phyloP scores from a whole-genome alignment of 1,140 invertebrate genomes.

The Drosophila bifasciata region DNA sequence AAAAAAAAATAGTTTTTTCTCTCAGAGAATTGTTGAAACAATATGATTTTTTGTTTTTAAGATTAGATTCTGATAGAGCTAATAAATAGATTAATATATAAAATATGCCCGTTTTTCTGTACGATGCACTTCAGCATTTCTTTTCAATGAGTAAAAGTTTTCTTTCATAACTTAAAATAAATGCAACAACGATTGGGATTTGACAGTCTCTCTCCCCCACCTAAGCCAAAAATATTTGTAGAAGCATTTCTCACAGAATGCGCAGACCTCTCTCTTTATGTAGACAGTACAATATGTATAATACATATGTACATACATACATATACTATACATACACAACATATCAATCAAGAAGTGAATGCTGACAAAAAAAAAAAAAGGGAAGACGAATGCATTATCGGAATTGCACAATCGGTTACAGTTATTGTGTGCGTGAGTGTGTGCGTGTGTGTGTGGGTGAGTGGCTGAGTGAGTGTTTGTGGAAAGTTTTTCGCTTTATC shows the following conservation, averaged over 20 bases:
- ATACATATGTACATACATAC: background rate
- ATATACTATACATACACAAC: background rate
- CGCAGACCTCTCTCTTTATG: slow-evolving; percentile 1
- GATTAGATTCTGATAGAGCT: too few species aligned
- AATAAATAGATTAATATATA: too few species aligned
- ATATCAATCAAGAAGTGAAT: slow-evolving; percentile 26
- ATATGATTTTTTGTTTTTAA: too few species aligned
- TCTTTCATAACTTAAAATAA: too few species aligned
- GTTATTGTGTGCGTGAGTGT: slow-evolving; percentile 53
- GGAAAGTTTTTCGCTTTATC: slow-evolving; percentile 66
- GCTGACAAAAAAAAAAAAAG: slow-evolving; percentile 34
- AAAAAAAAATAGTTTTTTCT: too few species aligned
- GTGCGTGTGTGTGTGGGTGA: background rate
- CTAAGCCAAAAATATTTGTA: too few species aligned
- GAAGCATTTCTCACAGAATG: background rate
- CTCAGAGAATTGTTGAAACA: too few species aligned
- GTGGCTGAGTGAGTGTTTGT: slow-evolving; percentile 14
- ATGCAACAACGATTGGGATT: too few species aligned
- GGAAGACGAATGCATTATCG: slow-evolving; percentile 66
- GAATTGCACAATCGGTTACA: slow-evolving; percentile 76
- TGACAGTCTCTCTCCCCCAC: too few species aligned
- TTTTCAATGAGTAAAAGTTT: too few species aligned
- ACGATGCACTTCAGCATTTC: too few species aligned
- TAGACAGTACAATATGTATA: slow-evolving; percentile 15
- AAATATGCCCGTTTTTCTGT: too few species aligned